phyloP scores from a whole-genome alignment of 2,113 vertebrate genomes.

The Myocastor coypus region DNA sequence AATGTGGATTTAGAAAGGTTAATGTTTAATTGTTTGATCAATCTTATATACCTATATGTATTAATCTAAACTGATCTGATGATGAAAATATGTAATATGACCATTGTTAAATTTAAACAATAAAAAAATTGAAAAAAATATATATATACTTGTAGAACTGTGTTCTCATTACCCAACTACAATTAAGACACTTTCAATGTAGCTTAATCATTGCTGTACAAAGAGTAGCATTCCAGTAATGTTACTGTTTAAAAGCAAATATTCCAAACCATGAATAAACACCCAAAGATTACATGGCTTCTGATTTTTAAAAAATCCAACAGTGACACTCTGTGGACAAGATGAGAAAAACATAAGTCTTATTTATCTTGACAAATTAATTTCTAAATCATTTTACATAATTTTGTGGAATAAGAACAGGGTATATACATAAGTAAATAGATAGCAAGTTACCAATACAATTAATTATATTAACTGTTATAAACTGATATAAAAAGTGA shows the following conservation, averaged over 20 bases:
- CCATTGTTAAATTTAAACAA: no score
- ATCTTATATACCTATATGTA: no score
- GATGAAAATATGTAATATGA: no score
- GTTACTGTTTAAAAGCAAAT: slow-evolving; percentile 54
- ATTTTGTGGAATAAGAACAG: slow-evolving; percentile 45
- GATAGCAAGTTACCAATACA: neutral
- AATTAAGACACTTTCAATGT: slow-evolving; percentile 18
- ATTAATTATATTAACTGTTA: slow-evolving; percentile 24
- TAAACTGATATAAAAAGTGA: no score
- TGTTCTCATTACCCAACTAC: slow-evolving; percentile 49
- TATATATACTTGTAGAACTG: slow-evolving; percentile 13
- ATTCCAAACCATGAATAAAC: slow-evolving; percentile 56
- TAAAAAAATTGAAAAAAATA: no score
- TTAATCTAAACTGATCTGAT: no score
- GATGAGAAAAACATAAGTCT: slow-evolving; percentile 13
- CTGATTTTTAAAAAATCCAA: slow-evolving; percentile 66
- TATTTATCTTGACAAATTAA: slow-evolving; percentile 55
- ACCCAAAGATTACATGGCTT: neutral
- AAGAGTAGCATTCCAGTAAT: slow-evolving; percentile 17
- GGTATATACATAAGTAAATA: slow-evolving; percentile 10
- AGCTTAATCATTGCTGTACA: neutral
- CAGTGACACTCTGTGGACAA: slow-evolving; percentile 82
- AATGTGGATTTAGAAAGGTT: no score
- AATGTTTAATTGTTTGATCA: no score
- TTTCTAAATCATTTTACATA: slow-evolving; percentile 15